Percentiles rank a stretch among this genome's conserved stretches.
These are phyloP conservation scores for Rhinogobius similis DNA, from an alignment of 2,113 vertebrate species.

Conservation along the genomic window DNA sequence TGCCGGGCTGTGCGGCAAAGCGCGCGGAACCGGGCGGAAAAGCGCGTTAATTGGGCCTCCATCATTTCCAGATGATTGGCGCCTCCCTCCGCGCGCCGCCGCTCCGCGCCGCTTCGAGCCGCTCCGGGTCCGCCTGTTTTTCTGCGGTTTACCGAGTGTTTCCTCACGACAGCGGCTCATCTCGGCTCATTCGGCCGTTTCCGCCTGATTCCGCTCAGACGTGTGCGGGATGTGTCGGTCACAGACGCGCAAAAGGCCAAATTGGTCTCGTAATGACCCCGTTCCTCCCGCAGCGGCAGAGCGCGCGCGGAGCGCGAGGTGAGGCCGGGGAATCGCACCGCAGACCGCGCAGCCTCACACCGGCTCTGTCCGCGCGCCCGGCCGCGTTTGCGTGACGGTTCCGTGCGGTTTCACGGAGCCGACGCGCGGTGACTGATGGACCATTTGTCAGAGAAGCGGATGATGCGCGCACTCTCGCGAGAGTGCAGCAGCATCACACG, in stretches of 20 bases:
- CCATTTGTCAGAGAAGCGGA: slow-evolving; percentile 23
- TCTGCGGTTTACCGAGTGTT: slow-evolving; percentile 15
- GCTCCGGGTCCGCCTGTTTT: slow-evolving; percentile 10
- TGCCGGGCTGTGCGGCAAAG: not conserved
- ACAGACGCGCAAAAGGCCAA: slow-evolving; percentile 6
- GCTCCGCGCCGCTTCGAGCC: slow-evolving; percentile 1
- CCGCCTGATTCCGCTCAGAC: not conserved
- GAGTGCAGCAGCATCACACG: slow-evolving; percentile 17
- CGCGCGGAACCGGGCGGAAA: slow-evolving; percentile 7
- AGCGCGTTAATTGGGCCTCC: slow-evolving; percentile 58
- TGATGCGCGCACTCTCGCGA: slow-evolving; percentile 16
- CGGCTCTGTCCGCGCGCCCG: not conserved
- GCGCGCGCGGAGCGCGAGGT: not conserved
- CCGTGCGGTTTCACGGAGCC: slow-evolving; percentile 26
- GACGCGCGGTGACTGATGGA: slow-evolving; percentile 46
- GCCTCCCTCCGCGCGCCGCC: slow-evolving; percentile 63
- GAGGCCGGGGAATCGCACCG: not conserved
- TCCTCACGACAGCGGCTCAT: not conserved
- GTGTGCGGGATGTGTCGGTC: not conserved
- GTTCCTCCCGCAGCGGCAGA: slow-evolving; percentile 10
- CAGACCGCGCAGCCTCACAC: not conserved
- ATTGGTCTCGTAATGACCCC: slow-evolving; percentile 50
- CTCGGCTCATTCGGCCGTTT: not conserved
- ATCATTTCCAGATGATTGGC: slow-evolving; percentile 62
- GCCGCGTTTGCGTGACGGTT: slow-evolving; percentile 31